Conservation (phyloP, 30 jellyfish, hydroid and myxozoan species). For the Cassiopea xamachana region DNA sequence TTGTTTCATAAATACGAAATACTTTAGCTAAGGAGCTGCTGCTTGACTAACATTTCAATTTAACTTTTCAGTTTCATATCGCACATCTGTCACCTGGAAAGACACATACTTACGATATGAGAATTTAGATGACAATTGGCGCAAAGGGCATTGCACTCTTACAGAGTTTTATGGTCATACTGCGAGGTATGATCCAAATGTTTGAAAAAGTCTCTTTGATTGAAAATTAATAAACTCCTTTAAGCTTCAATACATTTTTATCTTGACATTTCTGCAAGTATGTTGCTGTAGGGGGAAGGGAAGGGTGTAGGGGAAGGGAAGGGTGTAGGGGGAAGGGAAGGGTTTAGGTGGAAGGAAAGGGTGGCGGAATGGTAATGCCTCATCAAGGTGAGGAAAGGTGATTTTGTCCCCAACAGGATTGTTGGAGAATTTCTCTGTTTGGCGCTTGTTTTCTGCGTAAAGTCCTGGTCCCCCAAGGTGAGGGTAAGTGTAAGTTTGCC, state of each 20-base stretch:
- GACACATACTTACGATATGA: slow-evolving; percentile 55
- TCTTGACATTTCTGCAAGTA: too few species aligned
- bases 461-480: too few species aligned
- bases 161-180: slow-evolving; percentile 61
- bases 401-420: too few species aligned
- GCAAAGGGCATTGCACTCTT: slow-evolving; percentile 45
- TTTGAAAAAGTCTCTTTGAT: neutral
- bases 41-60: too few species aligned
- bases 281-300: neutral
- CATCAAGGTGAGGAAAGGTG: too few species aligned
- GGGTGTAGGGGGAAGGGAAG: neutral
- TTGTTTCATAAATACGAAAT: too few species aligned
- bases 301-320: neutral
- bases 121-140: slow-evolving; percentile 63
- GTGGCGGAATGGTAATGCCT: neutral
- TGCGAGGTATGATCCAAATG: slow-evolving; percentile 39
- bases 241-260: too few species aligned
- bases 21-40: too few species aligned
- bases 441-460: too few species aligned
- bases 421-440: too few species aligned
- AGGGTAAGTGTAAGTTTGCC: too few species aligned
- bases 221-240: too few species aligned
- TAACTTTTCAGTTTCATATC: neutral
- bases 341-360: neutral
- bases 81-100: slow-evolving; percentile 48